These are phyloP conservation scores for Chlorops oryzae DNA, from an alignment of 1,140 invertebrate species.

Conservation along the genomic window DNA sequence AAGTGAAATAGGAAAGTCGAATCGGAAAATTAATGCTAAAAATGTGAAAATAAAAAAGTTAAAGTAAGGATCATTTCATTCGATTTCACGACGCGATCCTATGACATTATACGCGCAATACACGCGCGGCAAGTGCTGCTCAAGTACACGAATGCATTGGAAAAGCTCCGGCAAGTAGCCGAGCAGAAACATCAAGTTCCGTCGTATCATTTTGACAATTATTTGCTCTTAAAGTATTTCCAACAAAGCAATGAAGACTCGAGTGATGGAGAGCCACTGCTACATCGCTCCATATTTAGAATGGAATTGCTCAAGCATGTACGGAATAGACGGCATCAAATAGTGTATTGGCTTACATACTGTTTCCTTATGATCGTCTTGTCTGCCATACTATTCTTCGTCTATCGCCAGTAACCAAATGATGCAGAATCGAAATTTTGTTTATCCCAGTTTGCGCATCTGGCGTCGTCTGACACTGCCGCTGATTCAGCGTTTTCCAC, in stretches of 20 bases:
- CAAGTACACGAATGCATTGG: slow-evolving; percentile 29
- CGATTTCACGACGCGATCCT: no score
- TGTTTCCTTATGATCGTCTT: no score
- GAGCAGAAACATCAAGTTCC: slow-evolving; percentile 33
- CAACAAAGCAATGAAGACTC: slow-evolving; percentile 23
- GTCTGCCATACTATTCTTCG: slow-evolving; percentile 31
- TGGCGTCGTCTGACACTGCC: slow-evolving; percentile 50
- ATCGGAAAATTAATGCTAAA: no score
- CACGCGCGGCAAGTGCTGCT: slow-evolving; percentile 35
- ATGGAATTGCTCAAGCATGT: slow-evolving; percentile 38
- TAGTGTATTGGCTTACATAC: slow-evolving; percentile 42
- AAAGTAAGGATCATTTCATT: no score
- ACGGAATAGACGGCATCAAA: slow-evolving; percentile 37
- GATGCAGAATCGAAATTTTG: slow-evolving; percentile 30
- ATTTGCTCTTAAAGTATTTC: slow-evolving; percentile 41
- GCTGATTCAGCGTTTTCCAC: slow-evolving; percentile 50
- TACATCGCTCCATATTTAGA: slow-evolving; percentile 19
- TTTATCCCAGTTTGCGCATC: slow-evolving; percentile 52
- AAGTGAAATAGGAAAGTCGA: no score
- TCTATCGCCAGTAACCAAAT: slow-evolving; percentile 27
- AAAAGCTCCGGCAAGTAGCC: slow-evolving; percentile 31
- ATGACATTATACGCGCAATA: no score
- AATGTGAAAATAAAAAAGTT: no score
- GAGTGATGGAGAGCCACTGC: not conserved
- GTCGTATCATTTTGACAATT: slow-evolving; percentile 38